Conservation (phyloP, 2,888 invertebrate species). For the Gandaritis pyraliata region DNA sequence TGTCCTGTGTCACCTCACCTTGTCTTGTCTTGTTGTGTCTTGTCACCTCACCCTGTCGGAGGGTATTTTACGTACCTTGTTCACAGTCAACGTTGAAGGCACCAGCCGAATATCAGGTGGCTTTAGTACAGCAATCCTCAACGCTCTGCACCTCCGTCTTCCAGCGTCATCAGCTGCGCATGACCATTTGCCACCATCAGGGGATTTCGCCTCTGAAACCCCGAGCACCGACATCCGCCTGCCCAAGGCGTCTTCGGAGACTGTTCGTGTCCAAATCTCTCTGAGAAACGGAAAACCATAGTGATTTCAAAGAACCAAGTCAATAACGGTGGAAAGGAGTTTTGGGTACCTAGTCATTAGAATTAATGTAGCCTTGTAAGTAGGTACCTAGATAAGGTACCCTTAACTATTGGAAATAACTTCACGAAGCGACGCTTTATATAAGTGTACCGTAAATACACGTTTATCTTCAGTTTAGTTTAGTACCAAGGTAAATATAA, state of each 20-base stretch:
- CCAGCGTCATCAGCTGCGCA: slow-evolving; percentile 90
- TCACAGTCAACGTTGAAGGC: slow-evolving; percentile 88
- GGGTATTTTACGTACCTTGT: slow-evolving; percentile 75
- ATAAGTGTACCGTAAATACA: background rate
- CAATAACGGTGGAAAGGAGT: too few relatives aligned
- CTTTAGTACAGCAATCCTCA: slow-evolving; percentile 84
- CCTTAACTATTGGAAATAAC: too few relatives aligned
- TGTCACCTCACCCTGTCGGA: too few relatives aligned
- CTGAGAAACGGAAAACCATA: slow-evolving; percentile 59
- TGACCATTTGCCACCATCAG: slow-evolving; percentile 91
- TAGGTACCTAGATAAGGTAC: too few relatives aligned
- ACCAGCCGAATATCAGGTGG: slow-evolving; percentile 88
- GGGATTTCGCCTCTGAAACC: slow-evolving; percentile 87
- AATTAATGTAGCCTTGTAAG: too few relatives aligned
- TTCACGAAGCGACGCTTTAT: background rate
- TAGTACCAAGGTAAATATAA: background rate
- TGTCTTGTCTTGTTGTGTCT: too few relatives aligned
- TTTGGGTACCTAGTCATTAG: too few relatives aligned
- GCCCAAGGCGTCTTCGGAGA: slow-evolving; percentile 78
- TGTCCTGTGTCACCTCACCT: too few relatives aligned
- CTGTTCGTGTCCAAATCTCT: slow-evolving; percentile 87
- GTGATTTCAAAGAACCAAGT: background rate
- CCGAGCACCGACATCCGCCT: slow-evolving; percentile 88
- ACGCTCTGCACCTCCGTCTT: slow-evolving; percentile 87
- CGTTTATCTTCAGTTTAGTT: background rate